Base-by-base conservation (phyloP, 2,797 vertebrate genomes). In the Aeoliscus strigatus region DNA sequence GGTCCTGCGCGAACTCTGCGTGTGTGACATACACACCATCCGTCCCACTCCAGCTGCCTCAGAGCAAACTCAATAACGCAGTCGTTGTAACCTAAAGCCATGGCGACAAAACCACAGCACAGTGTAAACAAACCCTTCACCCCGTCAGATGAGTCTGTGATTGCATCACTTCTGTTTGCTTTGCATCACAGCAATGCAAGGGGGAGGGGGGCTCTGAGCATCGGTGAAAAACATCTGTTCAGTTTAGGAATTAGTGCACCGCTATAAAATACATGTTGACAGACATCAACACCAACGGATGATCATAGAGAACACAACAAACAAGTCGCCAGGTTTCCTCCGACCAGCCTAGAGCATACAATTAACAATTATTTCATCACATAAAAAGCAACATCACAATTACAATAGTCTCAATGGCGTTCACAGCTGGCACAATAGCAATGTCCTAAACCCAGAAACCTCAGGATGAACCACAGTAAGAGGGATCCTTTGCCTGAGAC, bases 111-210 rank as follows among this genome's bases (percentile, higher is more conserved):
- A 51, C 37, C 27, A 54, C 32, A 61, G 32, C 14, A 4, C 8
- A 59, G 33, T 52, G 58, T 60, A 69, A 75, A 78, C 50, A 64
- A 25, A 43, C 36, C 38, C 39, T 69, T 61, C 62, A 46, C 66
- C 39, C 65, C 24, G 37, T 27, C 39, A 15, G 27, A 14, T 14
- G 31, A 14, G 44, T 47, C 17, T 29, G 41, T 21, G 58, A 71
- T 82, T 81, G 56, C 72, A 66, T 73, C 75, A 69, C 39, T 47
- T 12, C 17, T 49, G 39, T 62, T 70, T 60, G 39, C 10, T 44
- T 53, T 60, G 49, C 54, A 60, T 71, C 61, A 56, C 34, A 39
- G 60, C 9, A 37, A 44, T 39, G 39, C 6, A 49, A 34, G 48
- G 26, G 33, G 24, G n/a, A 26, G 40, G 14, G 13, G 16, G n/a